Base-by-base conservation (phyloP, 2,888 invertebrate species). In the Drosophila dives region DNA sequence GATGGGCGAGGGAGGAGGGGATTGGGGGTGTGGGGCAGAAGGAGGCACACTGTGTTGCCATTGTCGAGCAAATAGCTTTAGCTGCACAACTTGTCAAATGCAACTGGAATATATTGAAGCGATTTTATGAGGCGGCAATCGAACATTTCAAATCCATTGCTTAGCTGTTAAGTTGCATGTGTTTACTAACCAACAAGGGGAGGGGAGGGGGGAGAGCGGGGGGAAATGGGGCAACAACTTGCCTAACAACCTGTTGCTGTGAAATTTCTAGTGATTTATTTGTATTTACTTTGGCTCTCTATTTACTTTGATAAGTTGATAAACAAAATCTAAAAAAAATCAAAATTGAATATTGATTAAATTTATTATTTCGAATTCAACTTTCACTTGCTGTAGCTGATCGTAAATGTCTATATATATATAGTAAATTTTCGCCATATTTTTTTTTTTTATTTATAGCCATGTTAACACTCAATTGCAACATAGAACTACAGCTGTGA, bases 1-100 rank as follows among this genome's bases (percentile, higher is more conserved):
- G 81, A 73, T n/a, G n/a, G n/a, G n/a, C 64, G 77, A 51, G 40
- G 58, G 17, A 5, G 23, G 11, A 5, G n/a, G 3, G 7, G n/a
- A n/a, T 2, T 3, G 2, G 23, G 3, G 8, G 29, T 36, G 0
- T 17, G n/a, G n/a, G 3, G 6, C 50, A n/a, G 11, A n/a, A 0
- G 26, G 17, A 12, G 0, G 49, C n/a, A 36, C 50, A 36, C 50
- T 58, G 67, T 45, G 36, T 55, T 76, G 72, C 62, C 53, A 81
- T 81, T 79, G 79, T 81, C 66, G 72, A 81, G 81, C 69, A 81
- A 79, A 81, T 79, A 70, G 78, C 74, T 81, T 77, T 80, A 59
- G 81, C 49, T 80, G 77, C 34, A 59, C 55, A 78, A 65, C 80
- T 70, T 81, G 81, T 77, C 81, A 79, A 81, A 66, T 60, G 78